Base-by-base conservation (phyloP, 2,888 invertebrate species). In the Ophraella communa region DNA sequence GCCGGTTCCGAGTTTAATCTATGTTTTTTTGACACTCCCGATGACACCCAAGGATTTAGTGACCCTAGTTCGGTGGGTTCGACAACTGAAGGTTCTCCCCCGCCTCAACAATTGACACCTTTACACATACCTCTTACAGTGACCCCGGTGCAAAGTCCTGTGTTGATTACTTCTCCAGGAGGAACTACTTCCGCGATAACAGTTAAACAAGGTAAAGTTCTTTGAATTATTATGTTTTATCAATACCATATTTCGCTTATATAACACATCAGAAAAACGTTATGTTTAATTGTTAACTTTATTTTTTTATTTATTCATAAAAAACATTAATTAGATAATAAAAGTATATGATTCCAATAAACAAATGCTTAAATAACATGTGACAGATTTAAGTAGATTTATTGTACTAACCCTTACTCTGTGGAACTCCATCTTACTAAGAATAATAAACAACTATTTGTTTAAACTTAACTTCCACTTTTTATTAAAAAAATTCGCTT, bases 1-100 rank as follows among this genome's bases (percentile, higher is more conserved):
- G 89, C 90, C 74, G 89, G 88, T 79, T 87, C 90, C 71, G 91
- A 92, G 81, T 93, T 93, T 82, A 90, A 92, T 82, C 85, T 93
- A 78, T 88, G 91, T 81, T 93, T 92, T 84, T 92, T 92, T 85
- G 91, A 93, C 82, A 84, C 84, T 18, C 85, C 85, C 55, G 90
- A 90, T 76, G 88, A 88, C 76, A 87, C 88, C 5, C 88, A 88
- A 77, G 88, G 79, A 33, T 89, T 88, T 81, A 88, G 89, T 81
- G 87, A 88, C 86, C 88, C 35, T 86, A 88, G 88, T 33, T 89
- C 89, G 58, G 87, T 89, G 59, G 89, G 88, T 64, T 86, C 83
- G 77, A 81, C 83, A 71, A 81, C 86, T 75, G 80, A 83, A 8
- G 80, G 80, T 66, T 77, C 83, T 72, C 80, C 84, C 73, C 81